Evolutionary conservation across 2,888 invertebrate species (phyloP).

Genomic region (Pardosa pseudoannulata): DNA sequence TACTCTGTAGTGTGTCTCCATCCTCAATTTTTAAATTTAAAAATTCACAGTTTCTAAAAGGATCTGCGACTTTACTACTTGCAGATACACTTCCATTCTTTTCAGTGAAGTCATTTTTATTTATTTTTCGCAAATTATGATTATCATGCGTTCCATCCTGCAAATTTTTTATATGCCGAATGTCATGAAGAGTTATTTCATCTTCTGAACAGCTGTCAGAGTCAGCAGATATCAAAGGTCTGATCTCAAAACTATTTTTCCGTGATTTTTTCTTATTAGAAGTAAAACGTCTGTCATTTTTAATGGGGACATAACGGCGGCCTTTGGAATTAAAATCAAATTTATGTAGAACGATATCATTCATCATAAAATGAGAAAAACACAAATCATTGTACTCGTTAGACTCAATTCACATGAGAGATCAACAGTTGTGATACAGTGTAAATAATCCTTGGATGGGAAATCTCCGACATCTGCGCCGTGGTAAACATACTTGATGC

Average conservation of each 20-base stretch:
- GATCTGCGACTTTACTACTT: slow-evolving; percentile 32
- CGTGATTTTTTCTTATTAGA: slow-evolving; percentile 52
- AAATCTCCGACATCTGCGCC: not conserved
- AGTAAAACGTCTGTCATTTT: slow-evolving; percentile 43
- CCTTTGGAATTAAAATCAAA: slow-evolving; percentile 28
- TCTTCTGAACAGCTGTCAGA: slow-evolving; percentile 52
- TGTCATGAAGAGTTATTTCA: slow-evolving; percentile 63
- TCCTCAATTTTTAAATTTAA: slow-evolving; percentile 43
- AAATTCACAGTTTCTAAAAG: slow-evolving; percentile 58
- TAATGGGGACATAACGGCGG: slow-evolving; percentile 21
- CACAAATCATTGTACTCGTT: not conserved
- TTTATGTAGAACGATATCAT: slow-evolving; percentile 29
- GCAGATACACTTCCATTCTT: slow-evolving; percentile 24
- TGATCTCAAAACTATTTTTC: slow-evolving; percentile 31
- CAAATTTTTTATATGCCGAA: slow-evolving; percentile 23
- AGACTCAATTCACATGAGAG: not conserved
- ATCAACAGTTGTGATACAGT: too few species aligned
- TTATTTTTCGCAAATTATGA: slow-evolving; percentile 41
- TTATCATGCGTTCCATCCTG: not conserved
- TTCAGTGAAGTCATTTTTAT: slow-evolving; percentile 18
- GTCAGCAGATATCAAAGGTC: slow-evolving; percentile 50
- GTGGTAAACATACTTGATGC: not conserved
- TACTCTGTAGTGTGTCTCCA: slow-evolving; percentile 59
- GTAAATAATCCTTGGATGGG: too few species aligned
- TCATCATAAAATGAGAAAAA: slow-evolving; percentile 20